Evolutionary conservation across 2,113 vertebrate species (phyloP).

Genomic region (Rana temporaria): DNA sequence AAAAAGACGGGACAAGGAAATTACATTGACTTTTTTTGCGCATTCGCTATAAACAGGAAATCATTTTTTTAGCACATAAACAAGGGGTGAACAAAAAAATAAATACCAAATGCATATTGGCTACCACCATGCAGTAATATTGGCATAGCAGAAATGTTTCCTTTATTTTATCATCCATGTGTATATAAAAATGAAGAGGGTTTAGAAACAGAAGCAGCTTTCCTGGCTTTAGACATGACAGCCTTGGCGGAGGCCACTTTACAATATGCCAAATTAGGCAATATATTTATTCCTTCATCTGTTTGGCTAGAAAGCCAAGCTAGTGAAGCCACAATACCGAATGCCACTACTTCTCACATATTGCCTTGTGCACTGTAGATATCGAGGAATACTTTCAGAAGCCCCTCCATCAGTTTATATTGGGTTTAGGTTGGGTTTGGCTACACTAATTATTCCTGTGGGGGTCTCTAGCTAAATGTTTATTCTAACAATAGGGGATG

Average conservation of each 20-base stretch:
- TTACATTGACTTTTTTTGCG: background rate
- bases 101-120: background rate
- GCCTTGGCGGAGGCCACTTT: constrained; percentile 13
- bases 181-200: constrained; percentile 40
- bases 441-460: no score
- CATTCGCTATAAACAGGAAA: no score
- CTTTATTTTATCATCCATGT: constrained; percentile 19
- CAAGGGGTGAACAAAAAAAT: background rate
- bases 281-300: constrained; percentile 34
- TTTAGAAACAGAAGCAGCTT: constrained; percentile 51
- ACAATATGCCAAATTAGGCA: constrained; percentile 29
- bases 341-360: no score
- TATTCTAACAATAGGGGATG: no score
- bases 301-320: constrained; percentile 28
- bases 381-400: no score
- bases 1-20: background rate
- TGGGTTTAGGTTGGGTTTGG: no score
- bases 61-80: background rate
- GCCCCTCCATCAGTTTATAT: no score
- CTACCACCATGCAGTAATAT: background rate
- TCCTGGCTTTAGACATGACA: constrained; percentile 31
- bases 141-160: constrained; percentile 26
- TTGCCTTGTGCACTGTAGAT: no score
- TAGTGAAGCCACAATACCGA: background rate
- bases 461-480: no score